These are phyloP conservation scores for Mythimna loreyi DNA, from an alignment of 2,888 invertebrate species.

Conservation along the genomic window DNA sequence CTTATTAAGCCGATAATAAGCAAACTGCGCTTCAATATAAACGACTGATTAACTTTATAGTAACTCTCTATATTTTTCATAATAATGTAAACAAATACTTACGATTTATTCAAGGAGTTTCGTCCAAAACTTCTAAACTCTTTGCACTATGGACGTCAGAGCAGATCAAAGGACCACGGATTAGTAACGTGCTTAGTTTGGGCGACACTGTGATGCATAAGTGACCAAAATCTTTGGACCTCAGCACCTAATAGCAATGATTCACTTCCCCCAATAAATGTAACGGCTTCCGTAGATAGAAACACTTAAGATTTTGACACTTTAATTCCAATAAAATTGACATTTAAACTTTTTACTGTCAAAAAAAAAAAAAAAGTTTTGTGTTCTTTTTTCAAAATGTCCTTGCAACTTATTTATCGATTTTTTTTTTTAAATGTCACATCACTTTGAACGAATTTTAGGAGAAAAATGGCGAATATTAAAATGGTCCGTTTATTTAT, in stretches of 20 bases:
- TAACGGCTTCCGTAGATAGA: conserved; percentile 24
- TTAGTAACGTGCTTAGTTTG: conserved; percentile 19
- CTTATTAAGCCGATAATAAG: conserved; percentile 10
- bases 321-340: neutral
- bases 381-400: neutral
- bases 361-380: neutral
- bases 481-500: conserved; percentile 7
- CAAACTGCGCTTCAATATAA: conserved; percentile 22
- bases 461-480: conserved; percentile 32
- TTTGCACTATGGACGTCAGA: conserved; percentile 40
- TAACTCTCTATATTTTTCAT: conserved; percentile 6
- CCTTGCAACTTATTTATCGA: conserved; percentile 5
- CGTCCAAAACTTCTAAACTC: neutral
- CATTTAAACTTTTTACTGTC: no score
- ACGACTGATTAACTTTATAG: conserved; percentile 14
- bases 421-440: conserved; percentile 7
- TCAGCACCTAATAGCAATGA: conserved; percentile 5
- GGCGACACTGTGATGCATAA: conserved; percentile 9
- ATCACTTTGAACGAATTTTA: conserved; percentile 7
- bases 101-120: conserved; percentile 26
- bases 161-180: conserved; percentile 14
- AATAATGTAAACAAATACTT: conserved; percentile 31
- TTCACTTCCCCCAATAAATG: conserved; percentile 24
- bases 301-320: neutral
- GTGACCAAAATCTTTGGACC: conserved; percentile 23